Evolutionary conservation across 2,888 invertebrate genomes (phyloP).

Genomic region (Tenthredo livida): DNA sequence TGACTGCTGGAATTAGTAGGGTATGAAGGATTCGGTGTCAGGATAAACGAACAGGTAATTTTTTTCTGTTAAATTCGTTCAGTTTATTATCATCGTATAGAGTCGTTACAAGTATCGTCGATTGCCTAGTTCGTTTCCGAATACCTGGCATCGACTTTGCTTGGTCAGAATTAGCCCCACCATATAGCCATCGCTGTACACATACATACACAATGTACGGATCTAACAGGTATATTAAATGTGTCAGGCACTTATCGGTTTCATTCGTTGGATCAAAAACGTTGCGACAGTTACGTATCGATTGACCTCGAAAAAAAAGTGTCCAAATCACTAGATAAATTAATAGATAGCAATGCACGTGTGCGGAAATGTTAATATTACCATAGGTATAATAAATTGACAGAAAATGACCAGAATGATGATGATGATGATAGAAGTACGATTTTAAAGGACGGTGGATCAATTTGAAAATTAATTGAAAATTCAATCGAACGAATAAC

Average conservation of each 20-base stretch:
- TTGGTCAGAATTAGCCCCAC: too few species aligned
- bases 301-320: constrained; percentile 27
- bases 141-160: too few species aligned
- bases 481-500: background rate
- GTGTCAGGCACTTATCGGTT: constrained; percentile 30
- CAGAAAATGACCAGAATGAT: background rate
- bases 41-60: too few species aligned
- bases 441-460: background rate
- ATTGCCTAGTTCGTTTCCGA: too few species aligned
- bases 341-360: constrained; percentile 4
- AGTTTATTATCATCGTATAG: too few species aligned
- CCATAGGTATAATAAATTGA: background rate
- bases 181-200: too few species aligned
- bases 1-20: background rate
- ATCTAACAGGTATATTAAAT: background rate
- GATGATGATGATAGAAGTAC: background rate
- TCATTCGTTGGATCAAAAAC: background rate
- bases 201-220: too few species aligned
- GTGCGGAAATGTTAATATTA: background rate
- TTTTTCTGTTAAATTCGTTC: too few species aligned
- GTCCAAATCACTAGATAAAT: constrained; percentile 11
- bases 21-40: background rate
- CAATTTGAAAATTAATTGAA: constrained; percentile 13
- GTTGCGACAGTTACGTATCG: constrained; percentile 1
- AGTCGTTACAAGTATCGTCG: too few species aligned